Evolutionary conservation across 2,888 invertebrate species (phyloP).

Genomic region (Micoletzkya japonica): DNA sequence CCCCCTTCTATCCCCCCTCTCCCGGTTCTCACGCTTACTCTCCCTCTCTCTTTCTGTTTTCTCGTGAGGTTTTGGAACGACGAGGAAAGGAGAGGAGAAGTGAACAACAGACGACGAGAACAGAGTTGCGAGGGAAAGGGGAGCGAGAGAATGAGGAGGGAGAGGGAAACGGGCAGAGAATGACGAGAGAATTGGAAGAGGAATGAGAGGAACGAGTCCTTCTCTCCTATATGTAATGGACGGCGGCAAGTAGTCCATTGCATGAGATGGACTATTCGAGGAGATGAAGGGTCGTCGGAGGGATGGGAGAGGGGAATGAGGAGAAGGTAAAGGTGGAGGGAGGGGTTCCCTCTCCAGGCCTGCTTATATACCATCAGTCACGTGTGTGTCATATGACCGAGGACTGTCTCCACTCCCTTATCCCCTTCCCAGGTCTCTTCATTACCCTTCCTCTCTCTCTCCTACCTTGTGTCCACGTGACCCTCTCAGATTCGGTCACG

Average conservation of each 20-base stretch:
- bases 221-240: not conserved
- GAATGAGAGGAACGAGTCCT: conserved; percentile 2
- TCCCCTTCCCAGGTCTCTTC: too few species aligned
- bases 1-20: conserved; percentile 5
- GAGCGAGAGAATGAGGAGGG: conserved; percentile 3
- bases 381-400: too few species aligned
- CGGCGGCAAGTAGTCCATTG: not conserved
- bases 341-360: too few species aligned
- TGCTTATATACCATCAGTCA: too few species aligned
- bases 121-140: not conserved
- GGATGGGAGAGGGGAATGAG: conserved; percentile 8
- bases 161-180: not conserved
- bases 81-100: conserved; percentile 10
- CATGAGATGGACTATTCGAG: not conserved
- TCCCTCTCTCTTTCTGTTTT: not conserved
- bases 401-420: too few species aligned
- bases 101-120: not conserved
- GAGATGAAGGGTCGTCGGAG: not conserved
- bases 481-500: too few species aligned
- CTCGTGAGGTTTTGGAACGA: not conserved
- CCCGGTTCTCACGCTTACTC: not conserved
- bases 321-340: not conserved
- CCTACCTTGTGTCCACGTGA: too few species aligned
- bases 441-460: too few species aligned
- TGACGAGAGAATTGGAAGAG: not conserved